These are phyloP conservation scores for Bradysia coprophila DNA, from an alignment of 1,140 invertebrate species.

Conservation along the genomic window DNA sequence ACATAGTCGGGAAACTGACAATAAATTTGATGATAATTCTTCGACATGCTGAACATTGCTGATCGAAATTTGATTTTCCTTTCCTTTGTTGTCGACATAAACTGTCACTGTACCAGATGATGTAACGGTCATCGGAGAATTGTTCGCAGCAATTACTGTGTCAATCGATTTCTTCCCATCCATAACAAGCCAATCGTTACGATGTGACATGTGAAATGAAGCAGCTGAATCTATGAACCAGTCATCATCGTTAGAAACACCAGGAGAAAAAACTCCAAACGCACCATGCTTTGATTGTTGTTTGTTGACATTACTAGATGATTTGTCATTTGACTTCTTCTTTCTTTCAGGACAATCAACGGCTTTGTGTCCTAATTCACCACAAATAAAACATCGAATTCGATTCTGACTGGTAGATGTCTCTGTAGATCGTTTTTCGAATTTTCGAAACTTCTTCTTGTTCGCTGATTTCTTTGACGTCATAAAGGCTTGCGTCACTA, in stretches of 20 bases:
- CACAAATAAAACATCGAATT: constrained; percentile 6
- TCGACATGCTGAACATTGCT: constrained; percentile 14
- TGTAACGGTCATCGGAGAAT: constrained; percentile 8
- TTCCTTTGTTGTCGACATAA: constrained; percentile 6
- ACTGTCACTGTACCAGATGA: constrained; percentile 11
- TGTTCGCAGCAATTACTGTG: constrained; percentile 14
- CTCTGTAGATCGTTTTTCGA: too few relatives aligned
- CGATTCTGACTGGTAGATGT: constrained; percentile 1
- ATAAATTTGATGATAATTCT: constrained; percentile 10
- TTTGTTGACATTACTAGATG: background rate
- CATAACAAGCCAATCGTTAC: constrained; percentile 7
- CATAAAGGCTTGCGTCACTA: background rate
- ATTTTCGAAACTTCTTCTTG: too few relatives aligned
- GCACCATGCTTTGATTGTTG: constrained; percentile 1
- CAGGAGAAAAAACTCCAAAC: constrained; percentile 8
- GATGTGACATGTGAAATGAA: constrained; percentile 8
- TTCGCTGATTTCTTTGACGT: constrained; percentile 1
- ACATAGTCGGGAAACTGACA: constrained; percentile 14
- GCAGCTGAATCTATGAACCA: constrained; percentile 12
- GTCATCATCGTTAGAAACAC: constrained; percentile 7
- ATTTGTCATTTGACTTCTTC: background rate
- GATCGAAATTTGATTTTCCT: constrained; percentile 3
- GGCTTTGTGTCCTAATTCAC: constrained; percentile 6
- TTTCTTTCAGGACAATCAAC: background rate
- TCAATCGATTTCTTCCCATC: constrained; percentile 6